A percentile compares a stretch with the other conserved stretches of the same genome.
phyloP scores from a whole-genome alignment of 2,888 invertebrate genomes.

The Plagodis dolabraria region DNA sequence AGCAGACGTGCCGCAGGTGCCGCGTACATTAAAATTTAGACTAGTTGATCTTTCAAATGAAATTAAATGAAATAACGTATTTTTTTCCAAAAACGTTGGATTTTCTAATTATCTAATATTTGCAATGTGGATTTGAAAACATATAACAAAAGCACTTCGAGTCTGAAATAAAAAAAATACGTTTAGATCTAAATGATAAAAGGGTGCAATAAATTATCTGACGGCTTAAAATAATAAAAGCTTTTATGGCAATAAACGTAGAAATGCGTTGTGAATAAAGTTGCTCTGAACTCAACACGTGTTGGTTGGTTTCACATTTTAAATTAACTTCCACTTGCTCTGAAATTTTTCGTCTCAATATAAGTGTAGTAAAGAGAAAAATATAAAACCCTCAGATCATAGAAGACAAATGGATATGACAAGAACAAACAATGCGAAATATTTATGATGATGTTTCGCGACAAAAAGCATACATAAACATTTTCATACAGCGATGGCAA shows the following conservation, averaged over 20 bases:
- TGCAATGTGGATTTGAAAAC: too few species aligned
- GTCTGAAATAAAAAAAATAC: neutral
- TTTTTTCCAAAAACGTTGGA: too few species aligned
- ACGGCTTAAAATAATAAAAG: constrained; percentile 1
- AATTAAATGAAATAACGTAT: too few species aligned
- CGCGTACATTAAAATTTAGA: too few species aligned
- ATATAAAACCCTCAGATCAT: neutral
- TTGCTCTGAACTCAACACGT: constrained; percentile 3
- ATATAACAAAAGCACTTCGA: too few species aligned
- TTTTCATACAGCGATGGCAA: too few species aligned
- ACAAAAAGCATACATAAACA: too few species aligned
- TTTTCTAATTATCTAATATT: too few species aligned
- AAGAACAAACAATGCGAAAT: neutral
- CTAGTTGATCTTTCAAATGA: too few species aligned
- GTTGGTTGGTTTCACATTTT: constrained; percentile 4
- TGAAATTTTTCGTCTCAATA: constrained; percentile 5
- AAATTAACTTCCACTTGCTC: neutral
- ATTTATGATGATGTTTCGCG: neutral
- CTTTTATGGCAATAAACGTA: constrained; percentile 18
- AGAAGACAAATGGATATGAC: constrained; percentile 1
- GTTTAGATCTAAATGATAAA: neutral
- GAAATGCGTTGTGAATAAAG: constrained; percentile 9
- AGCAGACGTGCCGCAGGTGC: too few species aligned
- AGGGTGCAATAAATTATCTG: neutral
- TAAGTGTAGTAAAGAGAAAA: constrained; percentile 9